Conservation (phyloP, 2,113 vertebrate species). For the Suncus etruscus region DNA sequence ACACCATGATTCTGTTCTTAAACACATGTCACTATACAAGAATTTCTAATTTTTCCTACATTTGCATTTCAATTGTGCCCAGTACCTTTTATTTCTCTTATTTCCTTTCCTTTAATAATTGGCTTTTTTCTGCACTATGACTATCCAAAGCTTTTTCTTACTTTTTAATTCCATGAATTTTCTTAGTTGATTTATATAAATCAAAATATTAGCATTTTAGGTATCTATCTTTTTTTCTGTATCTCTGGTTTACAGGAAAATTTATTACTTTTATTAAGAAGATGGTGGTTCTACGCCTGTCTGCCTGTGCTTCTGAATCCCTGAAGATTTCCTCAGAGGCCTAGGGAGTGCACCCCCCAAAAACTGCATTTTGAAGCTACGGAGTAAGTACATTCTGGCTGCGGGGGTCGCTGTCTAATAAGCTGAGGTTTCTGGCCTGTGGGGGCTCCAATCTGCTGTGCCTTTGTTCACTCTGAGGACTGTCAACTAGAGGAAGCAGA, state of each 20-base stretch:
- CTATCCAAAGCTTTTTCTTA: neutral
- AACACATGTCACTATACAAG: neutral
- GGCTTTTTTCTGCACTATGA: neutral
- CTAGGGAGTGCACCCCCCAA: no score
- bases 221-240: neutral
- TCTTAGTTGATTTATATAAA: neutral
- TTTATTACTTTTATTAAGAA: conserved; percentile 24
- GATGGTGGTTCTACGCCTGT: no score
- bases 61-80: neutral
- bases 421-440: no score
- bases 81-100: neutral
- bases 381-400: no score
- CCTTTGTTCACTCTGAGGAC: no score
- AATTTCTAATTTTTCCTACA: neutral
- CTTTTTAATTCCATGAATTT: neutral
- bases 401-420: no score
- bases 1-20: neutral
- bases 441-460: no score
- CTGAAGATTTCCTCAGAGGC: no score
- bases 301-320: no score
- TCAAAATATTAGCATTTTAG: neutral
- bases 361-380: no score
- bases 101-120: neutral
- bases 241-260: conserved; percentile 2
- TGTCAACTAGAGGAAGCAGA: no score